Percentiles rank a stretch among this genome's conserved stretches.
Conservation (phyloP, 2,888 invertebrate species). For the Athetis lepigone region DNA sequence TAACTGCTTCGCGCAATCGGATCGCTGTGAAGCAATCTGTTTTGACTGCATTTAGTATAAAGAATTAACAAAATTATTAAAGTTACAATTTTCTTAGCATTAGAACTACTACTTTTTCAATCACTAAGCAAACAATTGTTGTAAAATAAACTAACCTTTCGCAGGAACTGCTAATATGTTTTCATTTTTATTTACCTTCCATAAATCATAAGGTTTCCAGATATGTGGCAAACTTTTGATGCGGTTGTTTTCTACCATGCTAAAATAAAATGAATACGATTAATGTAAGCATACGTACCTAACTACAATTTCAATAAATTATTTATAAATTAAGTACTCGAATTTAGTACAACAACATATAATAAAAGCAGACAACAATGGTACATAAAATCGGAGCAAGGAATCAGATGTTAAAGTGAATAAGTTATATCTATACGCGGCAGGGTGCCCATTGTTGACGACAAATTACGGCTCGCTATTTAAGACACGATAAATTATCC, state of each 20-base stretch:
- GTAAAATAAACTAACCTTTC: too few species aligned
- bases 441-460: constrained; percentile 78
- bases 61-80: neutral
- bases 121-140: too few species aligned
- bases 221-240: too few species aligned
- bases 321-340: neutral
- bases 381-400: constrained; percentile 75
- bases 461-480: constrained; percentile 82
- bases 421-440: constrained; percentile 77
- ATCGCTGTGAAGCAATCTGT: neutral
- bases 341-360: constrained; percentile 36
- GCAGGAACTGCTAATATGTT: neutral
- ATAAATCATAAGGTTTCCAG: too few species aligned
- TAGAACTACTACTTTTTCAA: neutral
- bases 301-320: constrained; percentile 9
- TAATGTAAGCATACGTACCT: neutral
- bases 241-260: neutral
- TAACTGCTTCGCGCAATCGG: neutral
- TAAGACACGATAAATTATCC: constrained; percentile 79
- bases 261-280: neutral
- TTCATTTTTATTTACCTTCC: neutral
- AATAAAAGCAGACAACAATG: constrained; percentile 65
- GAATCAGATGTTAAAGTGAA: constrained; percentile 82
- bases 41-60: too few species aligned
- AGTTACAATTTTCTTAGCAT: neutral